Evolutionary conservation across 2,888 invertebrate species (phyloP), one percentile per base, ranked within the genome.

Genomic region (Sphinx pinastri): DNA sequence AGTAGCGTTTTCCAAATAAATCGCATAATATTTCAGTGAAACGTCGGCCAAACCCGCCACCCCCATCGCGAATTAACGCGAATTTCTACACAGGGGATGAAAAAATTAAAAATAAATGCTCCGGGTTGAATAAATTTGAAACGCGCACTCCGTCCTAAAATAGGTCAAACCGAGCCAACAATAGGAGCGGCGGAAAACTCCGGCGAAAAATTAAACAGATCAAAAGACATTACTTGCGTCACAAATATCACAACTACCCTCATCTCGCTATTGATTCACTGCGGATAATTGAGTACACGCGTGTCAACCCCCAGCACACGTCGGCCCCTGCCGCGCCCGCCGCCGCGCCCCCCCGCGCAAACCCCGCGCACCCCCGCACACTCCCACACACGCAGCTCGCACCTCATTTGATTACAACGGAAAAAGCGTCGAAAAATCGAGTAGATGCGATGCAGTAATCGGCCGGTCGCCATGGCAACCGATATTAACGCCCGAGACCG

Each of bases 331-430:
- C 58, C 31, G 54, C 54, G 84, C 85, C 84, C 84, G 38, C 80
- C 69, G 78, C 79, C 74, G 76, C 71, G 70, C 75, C 76, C 79
- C 51, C 51, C 3, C 74, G 74, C 75, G 73, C 74, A 75, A 81
- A 25, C 25, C 79, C 72, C 71, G 69, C 71, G 74, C 74, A 73
- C 77, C 76, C 76, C 72, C 76, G 69, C 73, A 73, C 68, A 69
- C 71, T 70, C 75, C 73, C 76, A 76, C 86, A 84, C 90, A 88
- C 89, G 87, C 90, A 84, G 84, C 86, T 83, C 86, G 90, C 93
- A 92, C 93, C 94, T 93, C 94, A 94, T 93, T 94, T 94, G 92
- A 93, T 93, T 94, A 94, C 93, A 92, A 91, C 92, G 91, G 92
- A 94, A 94, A 94, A 93, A 94, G 92, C 92, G 90, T 84, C 92